Evolutionary conservation across 2,113 vertebrate genomes (phyloP), one percentile per base, ranked within the genome.

Genomic region (Phylloscopus trochiloides): DNA sequence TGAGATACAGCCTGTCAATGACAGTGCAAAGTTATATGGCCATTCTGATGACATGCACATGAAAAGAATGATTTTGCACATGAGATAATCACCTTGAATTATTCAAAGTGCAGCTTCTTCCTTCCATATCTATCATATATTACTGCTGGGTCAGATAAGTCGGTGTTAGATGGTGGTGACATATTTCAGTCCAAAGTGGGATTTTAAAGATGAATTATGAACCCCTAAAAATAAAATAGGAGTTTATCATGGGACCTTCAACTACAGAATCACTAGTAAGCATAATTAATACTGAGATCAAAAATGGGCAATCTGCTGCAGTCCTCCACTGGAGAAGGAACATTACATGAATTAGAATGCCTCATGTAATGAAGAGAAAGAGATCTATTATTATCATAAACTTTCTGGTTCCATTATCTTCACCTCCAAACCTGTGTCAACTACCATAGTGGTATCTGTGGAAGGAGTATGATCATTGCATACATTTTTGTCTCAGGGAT

Each of bases 61-160:
- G 90, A 92, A 81, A 93, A 94, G 90, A 94, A 95, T 94, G 72
- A 92, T 94, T 96, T 92, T 96, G 81, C 92, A 92, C 79, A 90
- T 80, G 57, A 82, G 63, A 77, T 94, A 96, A 96, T 96, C 93
- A 90, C 78, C 93, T 94, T 96, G 93, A 96, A 96, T 96, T 96
- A 96, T 96, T 90, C 94, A 96, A 96, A 96, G 90, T 61, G 88
- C 68, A 63, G 63, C 48, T 74, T 86, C 78, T 80, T 66, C 72
- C 82, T 77, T 92, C 90, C 55, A 15, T 93, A 95, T 90, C 90
- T 84, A 65, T 96, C 90, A 96, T 90, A 93, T 92, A 88, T 96
- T 93, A 95, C 57, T 92, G 75, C 88, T 43, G 42, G 88, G 72
- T 90, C 85, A 92, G 68, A 54, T 63, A 61, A 94, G 92, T 61